phyloP scores from a whole-genome alignment of 2,888 invertebrate genomes.

The Brachyopa scutellaris region DNA sequence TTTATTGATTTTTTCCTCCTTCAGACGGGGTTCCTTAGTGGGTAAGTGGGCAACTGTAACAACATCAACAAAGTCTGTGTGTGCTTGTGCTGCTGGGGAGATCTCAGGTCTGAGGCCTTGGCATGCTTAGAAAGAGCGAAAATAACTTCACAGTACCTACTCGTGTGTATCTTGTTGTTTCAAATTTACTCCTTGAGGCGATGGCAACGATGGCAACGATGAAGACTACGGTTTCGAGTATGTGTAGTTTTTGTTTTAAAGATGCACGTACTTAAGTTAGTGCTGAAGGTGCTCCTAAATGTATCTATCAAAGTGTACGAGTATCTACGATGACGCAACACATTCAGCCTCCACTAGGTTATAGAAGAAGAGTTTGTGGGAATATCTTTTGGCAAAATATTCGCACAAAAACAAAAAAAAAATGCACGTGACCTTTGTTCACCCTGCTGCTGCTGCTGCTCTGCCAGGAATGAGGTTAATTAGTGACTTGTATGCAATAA shows the following conservation, averaged over 20 bases:
- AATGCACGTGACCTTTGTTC: constrained; percentile 54
- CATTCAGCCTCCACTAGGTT: constrained; percentile 4
- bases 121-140: constrained; percentile 40
- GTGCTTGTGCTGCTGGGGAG: constrained; percentile 38
- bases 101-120: constrained; percentile 69
- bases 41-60: constrained; percentile 53
- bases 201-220: neutral
- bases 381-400: constrained; percentile 24
- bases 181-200: constrained; percentile 49
- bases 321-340: constrained; percentile 52
- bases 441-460: constrained; percentile 2
- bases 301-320: constrained; percentile 39
- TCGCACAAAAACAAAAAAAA: constrained; percentile 1
- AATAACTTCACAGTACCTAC: neutral
- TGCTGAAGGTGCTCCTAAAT: constrained; percentile 12
- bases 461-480: constrained; percentile 61
- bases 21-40: constrained; percentile 46
- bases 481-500: constrained; percentile 62
- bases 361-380: constrained; percentile 34
- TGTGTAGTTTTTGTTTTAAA: constrained; percentile 39
- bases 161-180: constrained; percentile 31
- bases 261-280: constrained; percentile 24
- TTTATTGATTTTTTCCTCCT: constrained; percentile 61
- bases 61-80: constrained; percentile 19
- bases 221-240: neutral